Conservation (phyloP, 2,113 vertebrate species). For the Clinocottus analis region DNA sequence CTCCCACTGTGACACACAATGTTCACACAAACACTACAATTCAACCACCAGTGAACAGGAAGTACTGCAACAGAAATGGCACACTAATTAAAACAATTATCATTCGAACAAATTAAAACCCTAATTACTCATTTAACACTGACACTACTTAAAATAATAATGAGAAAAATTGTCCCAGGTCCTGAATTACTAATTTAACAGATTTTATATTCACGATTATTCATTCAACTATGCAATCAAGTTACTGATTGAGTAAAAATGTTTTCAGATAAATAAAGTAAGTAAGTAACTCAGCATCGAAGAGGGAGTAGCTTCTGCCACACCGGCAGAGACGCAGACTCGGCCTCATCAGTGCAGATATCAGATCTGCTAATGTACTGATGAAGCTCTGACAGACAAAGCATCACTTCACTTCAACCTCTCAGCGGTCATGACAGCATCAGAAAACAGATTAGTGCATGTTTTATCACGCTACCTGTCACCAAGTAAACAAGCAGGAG, state of each 20-base stretch:
- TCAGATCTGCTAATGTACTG: conserved; percentile 39
- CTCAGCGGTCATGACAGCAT: conserved; percentile 2
- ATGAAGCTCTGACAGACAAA: conserved; percentile 28
- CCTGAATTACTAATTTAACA: no score
- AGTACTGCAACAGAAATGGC: neutral
- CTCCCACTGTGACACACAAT: neutral
- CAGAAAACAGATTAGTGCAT: neutral
- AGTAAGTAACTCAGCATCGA: neutral
- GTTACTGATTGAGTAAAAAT: neutral
- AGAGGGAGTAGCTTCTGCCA: neutral
- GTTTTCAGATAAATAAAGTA: neutral
- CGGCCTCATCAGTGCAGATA: conserved; percentile 57
- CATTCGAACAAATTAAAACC: neutral
- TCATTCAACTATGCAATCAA: neutral
- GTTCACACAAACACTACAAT: neutral
- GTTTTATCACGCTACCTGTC: neutral
- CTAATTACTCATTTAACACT: no score
- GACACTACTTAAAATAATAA: no score
- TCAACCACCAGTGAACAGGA: neutral
- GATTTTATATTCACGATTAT: no score
- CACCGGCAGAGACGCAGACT: conserved; percentile 2
- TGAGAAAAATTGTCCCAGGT: no score
- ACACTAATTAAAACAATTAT: neutral
- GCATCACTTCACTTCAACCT: neutral
- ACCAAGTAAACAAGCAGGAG: neutral